These are phyloP conservation scores for Isotomurus palustris DNA, from an alignment of 2,888 invertebrate genomes.

Conservation along the genomic window DNA sequence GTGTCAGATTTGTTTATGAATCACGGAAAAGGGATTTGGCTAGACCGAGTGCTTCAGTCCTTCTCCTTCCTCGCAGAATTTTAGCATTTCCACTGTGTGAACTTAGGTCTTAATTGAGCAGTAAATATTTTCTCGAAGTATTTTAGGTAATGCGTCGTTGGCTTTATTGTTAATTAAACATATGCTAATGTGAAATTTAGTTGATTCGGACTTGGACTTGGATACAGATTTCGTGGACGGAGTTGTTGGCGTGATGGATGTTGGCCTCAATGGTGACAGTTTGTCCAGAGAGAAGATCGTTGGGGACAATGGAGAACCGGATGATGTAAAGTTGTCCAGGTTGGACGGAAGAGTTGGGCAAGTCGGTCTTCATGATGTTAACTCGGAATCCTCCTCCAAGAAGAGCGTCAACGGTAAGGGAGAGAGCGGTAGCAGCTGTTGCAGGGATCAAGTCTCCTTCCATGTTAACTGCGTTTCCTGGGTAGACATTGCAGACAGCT, in stretches of 20 bases:
- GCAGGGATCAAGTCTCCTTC: conserved; percentile 8
- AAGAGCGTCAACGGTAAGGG: neutral
- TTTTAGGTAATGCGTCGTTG: too few species aligned
- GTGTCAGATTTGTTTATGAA: too few species aligned
- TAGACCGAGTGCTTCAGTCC: too few species aligned
- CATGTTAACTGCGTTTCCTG: neutral
- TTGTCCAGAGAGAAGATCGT: conserved; percentile 1
- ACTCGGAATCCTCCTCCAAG: conserved; percentile 1
- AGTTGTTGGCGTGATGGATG: neutral
- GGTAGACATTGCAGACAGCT: neutral
- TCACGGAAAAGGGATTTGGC: too few species aligned
- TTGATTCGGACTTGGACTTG: neutral
- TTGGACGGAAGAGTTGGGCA: neutral
- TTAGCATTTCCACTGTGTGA: too few species aligned
- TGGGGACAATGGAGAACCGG: neutral
- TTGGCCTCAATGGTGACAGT: neutral
- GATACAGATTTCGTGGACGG: neutral
- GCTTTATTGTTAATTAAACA: too few species aligned
- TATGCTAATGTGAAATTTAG: too few species aligned
- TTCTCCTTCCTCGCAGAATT: too few species aligned
- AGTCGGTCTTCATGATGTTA: neutral
- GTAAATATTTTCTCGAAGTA: too few species aligned
- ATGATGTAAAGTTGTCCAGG: conserved; percentile 4
- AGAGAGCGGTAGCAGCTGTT: neutral
- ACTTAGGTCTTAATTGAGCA: too few species aligned